A percentile compares a stretch with the other conserved stretches of the same genome.
These are phyloP conservation scores for Scomber colias DNA, from an alignment of 2,113 vertebrate species.

Conservation along the genomic window DNA sequence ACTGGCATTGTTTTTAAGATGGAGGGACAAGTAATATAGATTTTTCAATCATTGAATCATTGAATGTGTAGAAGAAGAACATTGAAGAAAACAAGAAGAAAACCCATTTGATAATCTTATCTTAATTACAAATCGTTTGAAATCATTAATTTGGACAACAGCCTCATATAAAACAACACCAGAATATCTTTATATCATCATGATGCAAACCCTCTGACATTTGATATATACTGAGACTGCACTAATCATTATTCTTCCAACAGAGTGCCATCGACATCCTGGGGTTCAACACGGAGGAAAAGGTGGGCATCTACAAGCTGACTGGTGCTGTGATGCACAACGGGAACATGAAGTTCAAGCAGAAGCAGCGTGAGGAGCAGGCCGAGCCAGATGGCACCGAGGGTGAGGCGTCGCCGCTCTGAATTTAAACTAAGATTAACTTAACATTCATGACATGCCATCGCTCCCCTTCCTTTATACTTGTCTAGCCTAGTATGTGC, in stretches of 20 bases:
- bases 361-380: slow-evolving; percentile 63
- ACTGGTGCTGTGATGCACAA: slow-evolving; percentile 78
- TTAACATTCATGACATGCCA: too few species aligned
- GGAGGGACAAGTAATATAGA: too few species aligned
- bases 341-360: slow-evolving; percentile 79
- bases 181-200: too few species aligned
- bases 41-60: too few species aligned
- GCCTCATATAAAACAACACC: too few species aligned
- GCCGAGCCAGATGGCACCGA: slow-evolving; percentile 77
- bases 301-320: slow-evolving; percentile 76
- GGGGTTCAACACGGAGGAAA: slow-evolving; percentile 72
- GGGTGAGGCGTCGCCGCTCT: slow-evolving; percentile 44
- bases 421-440: background rate
- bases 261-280: slow-evolving; percentile 77
- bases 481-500: background rate
- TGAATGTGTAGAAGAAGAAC: too few species aligned
- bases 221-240: background rate
- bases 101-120: too few species aligned
- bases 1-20: too few species aligned
- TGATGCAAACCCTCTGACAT: background rate
- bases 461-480: too few species aligned
- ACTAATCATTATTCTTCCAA: background rate
- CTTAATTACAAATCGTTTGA: too few species aligned
- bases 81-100: too few species aligned
- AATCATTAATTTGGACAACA: too few species aligned